These are phyloP conservation scores for Phrynosoma platyrhinos DNA, from an alignment of 2,113 vertebrate species.

Conservation along the genomic window DNA sequence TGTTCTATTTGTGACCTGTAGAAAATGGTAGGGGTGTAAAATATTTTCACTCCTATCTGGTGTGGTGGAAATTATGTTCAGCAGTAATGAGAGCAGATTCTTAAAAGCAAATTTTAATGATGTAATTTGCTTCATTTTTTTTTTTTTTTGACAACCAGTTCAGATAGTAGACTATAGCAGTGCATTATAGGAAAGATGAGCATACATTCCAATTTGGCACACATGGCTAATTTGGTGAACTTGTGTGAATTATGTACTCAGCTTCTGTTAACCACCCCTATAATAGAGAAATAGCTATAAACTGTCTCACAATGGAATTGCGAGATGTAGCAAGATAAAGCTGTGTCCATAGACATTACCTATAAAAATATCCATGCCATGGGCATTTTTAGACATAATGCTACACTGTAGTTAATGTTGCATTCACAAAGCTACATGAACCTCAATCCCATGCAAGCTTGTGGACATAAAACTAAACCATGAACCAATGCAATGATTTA, in stretches of 20 bases:
- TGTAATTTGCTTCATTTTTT: neutral
- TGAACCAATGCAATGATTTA: neutral
- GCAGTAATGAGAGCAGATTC: neutral
- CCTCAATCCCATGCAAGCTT: neutral
- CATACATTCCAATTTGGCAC: neutral
- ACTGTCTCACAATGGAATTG: neutral
- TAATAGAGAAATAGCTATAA: neutral
- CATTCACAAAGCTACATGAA: neutral
- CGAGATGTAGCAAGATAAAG: neutral
- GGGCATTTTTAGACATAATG: neutral
- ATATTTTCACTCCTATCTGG: neutral
- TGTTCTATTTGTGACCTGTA: neutral
- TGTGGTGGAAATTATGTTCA: neutral
- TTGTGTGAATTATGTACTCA: neutral
- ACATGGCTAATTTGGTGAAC: neutral
- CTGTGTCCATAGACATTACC: no score
- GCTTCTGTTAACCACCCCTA: neutral
- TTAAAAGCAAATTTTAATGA: neutral
- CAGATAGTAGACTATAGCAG: neutral
- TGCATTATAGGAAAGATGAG: neutral
- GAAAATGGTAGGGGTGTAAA: fast-evolving
- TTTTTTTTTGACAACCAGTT: neutral
- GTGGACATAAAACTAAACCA: neutral
- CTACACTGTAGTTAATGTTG: neutral
- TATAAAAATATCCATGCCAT: neutral